Conservation (phyloP, 1,140 invertebrate species). For the Bombyx mori region ASM3026992v2 NC_085129.1:15034501-15035000, state of each 20-base stretch:
- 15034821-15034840: conserved; percentile 40
- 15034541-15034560: conserved; percentile 84
- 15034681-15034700: conserved; percentile 78
- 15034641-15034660: conserved; percentile 78
- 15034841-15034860: conserved; percentile 67
- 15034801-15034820: conserved; percentile 71
- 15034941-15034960: conserved; percentile 55
- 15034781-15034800: conserved; percentile 88
- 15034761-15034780: conserved; percentile 81
- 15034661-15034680: conserved; percentile 80
- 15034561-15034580: conserved; percentile 87
- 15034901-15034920: conserved; percentile 64
- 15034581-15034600: conserved; percentile 77
- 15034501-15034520: conserved; percentile 84
- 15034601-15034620: conserved; percentile 79
- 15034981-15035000: conserved; percentile 78
- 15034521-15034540: conserved; percentile 83
- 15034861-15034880: conserved; percentile 69
- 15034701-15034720: conserved; percentile 78
- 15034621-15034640: conserved; percentile 46
- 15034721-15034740: conserved; percentile 81
- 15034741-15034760: conserved; percentile 86
- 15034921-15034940: conserved; percentile 65
- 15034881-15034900: conserved; percentile 57
- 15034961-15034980: conserved; percentile 76